phyloP scores from a whole-genome alignment of 1,140 invertebrate species.

The Octopus sinensis region DNA sequence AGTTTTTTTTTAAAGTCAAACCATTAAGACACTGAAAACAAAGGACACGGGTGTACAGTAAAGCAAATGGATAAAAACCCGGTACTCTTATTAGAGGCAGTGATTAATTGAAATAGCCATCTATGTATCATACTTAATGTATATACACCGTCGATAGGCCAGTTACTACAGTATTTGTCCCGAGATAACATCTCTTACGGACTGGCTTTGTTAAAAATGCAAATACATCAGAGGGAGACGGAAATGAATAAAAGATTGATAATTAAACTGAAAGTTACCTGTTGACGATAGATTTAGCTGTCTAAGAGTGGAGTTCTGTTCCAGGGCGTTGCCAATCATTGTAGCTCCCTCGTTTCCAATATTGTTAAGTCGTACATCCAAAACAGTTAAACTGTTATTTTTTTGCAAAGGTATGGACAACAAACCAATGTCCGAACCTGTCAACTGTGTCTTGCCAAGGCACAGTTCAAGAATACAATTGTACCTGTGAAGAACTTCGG shows the following conservation, averaged over 20 bases:
- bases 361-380: constrained; percentile 49
- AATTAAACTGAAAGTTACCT: background rate
- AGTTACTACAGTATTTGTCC: no score
- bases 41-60: no score
- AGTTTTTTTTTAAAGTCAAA: no score
- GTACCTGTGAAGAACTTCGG: constrained; percentile 34
- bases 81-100: no score
- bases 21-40: no score
- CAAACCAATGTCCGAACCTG: constrained; percentile 37
- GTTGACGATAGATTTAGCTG: constrained; percentile 50
- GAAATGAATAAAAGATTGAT: background rate
- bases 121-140: no score
- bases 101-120: no score
- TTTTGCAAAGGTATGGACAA: constrained; percentile 36
- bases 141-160: no score
- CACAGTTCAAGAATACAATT: constrained; percentile 45
- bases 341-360: constrained; percentile 43
- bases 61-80: no score
- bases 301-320: constrained; percentile 38
- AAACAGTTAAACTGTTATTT: constrained; percentile 31
- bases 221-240: background rate
- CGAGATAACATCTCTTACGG: no score
- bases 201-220: no score
- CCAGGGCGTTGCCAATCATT: constrained; percentile 36
- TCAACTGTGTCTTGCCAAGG: constrained; percentile 47